Base-by-base conservation (phyloP, 2,888 invertebrate species). In the Amphiduros pacificus region DNA sequence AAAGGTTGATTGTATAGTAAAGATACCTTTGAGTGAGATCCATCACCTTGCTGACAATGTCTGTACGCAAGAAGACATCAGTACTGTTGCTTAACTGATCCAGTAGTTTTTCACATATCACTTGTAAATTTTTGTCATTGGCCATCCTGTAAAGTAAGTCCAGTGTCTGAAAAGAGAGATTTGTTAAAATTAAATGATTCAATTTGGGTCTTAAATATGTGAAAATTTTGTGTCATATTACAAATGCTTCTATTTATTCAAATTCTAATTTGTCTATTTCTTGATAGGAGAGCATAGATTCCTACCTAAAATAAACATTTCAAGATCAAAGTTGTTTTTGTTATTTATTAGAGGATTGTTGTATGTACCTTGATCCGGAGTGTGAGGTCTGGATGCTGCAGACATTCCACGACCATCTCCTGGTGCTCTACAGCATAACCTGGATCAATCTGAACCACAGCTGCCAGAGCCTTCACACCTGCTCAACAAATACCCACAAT, bases 131-230 rank as follows among this genome's bases (percentile, higher is more conserved):
- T 24, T 68, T 64, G 0, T 68, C 59, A 64, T 78, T 78, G 44
- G 78, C 74, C 71, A 81, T 78, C 55, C 72, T 67, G 65, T 76
- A 78, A 50, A 82, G 70, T n/a, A 82, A 64, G 29, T 74, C 73
- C 55, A 79, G 67, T 31, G 79, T 80, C 77, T 80, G 71, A 20
- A 70, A 66, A 41, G n/a, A n/a, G n/a, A 51, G 51, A 31, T 50
- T 5, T 11, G 28, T 9, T 4, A 27, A n/a, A 44, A 44, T 9
- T 44, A 44, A 14, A 36, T 11, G 36, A 36, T 11, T 9, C 14
- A 14, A 36, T 36, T 14, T 36, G 14, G n/a, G n/a, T n/a, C n/a
- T n/a, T n/a, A n/a, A n/a, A n/a, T n/a, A n/a, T n/a, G n/a, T n/a
- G n/a, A n/a, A n/a, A n/a, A n/a, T n/a, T n/a, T n/a, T n/a, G n/a